A percentile compares a stretch with the other conserved stretches of the same genome.
Evolutionary conservation across 2,888 invertebrate genomes (phyloP).

Genomic region (Spicauda simplicius): DNA sequence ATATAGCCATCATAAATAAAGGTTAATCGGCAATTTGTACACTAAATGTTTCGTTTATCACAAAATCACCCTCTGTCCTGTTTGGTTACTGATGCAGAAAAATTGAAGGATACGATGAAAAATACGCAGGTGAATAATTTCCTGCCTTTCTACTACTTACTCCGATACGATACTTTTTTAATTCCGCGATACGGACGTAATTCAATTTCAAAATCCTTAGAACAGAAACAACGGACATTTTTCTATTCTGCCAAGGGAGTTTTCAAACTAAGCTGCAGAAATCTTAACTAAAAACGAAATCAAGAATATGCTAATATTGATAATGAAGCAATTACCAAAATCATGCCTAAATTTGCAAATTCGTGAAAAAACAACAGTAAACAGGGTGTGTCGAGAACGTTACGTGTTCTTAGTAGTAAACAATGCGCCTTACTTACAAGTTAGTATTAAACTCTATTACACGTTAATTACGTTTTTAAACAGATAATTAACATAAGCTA

Average conservation of each 20-base stretch:
- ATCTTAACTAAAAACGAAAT: background rate
- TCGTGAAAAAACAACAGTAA: constrained; percentile 22
- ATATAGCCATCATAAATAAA: background rate
- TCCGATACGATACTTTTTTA: background rate
- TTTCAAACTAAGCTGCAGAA: background rate
- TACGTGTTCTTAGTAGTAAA: constrained; percentile 40
- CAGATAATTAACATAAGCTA: background rate
- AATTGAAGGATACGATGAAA: background rate
- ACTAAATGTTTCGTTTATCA: no score
- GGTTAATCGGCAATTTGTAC: background rate
- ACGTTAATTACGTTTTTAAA: background rate
- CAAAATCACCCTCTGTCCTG: background rate
- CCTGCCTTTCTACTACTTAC: background rate
- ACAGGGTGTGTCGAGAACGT: constrained; percentile 40
- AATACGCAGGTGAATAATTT: background rate
- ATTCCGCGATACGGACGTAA: background rate
- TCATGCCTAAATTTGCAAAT: background rate
- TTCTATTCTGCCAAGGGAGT: background rate
- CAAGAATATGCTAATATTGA: background rate
- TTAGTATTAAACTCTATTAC: background rate
- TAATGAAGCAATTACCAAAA: background rate
- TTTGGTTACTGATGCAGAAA: background rate
- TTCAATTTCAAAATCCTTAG: background rate
- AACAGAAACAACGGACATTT: background rate
- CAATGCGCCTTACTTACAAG: constrained; percentile 10